A percentile compares a stretch with the other conserved stretches of the same genome.
These are phyloP conservation scores for Rhinella marina DNA, from an alignment of 2,797 vertebrate genomes.

Conservation along the genomic window DNA sequence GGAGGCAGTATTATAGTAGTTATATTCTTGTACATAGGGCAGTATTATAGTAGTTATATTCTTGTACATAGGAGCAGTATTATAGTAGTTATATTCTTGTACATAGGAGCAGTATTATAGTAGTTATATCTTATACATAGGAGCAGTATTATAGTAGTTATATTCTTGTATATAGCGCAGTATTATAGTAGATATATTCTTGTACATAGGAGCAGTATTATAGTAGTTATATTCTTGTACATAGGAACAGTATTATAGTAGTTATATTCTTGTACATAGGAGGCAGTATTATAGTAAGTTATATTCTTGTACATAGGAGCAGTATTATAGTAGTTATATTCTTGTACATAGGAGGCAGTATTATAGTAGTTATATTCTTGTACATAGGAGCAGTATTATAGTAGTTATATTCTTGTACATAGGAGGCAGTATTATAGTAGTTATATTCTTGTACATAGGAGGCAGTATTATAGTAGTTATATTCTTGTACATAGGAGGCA, in stretches of 20 bases:
- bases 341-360: background rate
- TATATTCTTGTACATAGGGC: background rate
- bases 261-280: background rate
- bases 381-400: background rate
- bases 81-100: constrained; percentile 18
- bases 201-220: background rate
- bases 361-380: background rate
- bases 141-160: background rate
- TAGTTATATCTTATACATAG: background rate
- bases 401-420: constrained; percentile 6
- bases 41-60: constrained; percentile 1
- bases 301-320: too few species aligned
- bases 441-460: background rate
- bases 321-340: background rate
- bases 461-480: constrained; percentile 6
- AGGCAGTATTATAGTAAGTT: too few species aligned
- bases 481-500: background rate
- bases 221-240: constrained; percentile 1
- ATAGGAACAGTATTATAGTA: constrained; percentile 1
- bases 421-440: constrained; percentile 10
- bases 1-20: background rate
- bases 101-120: constrained; percentile 6
- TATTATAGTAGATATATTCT: too few species aligned
- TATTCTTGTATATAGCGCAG: background rate
- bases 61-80: background rate